Percentiles rank a stretch among this genome's conserved stretches.
Conservation (phyloP, 2,113 vertebrate species). For the Carassius auratus region DNA sequence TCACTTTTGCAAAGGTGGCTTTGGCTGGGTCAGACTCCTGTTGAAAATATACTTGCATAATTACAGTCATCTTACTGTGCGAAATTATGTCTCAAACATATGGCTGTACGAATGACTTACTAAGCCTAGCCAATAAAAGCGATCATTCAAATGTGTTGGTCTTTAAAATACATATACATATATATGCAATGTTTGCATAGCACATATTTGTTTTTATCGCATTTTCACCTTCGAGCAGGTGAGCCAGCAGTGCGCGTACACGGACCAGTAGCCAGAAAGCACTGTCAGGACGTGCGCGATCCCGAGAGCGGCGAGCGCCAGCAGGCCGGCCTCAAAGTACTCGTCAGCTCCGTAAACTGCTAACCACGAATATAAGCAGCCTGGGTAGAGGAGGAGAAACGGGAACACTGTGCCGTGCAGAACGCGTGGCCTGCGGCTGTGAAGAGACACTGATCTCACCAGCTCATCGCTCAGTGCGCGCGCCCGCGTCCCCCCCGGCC, state of each 20-base stretch:
- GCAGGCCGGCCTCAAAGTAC: conserved; percentile 86
- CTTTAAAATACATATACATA: background rate
- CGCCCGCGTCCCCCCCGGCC: background rate
- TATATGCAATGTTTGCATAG: background rate
- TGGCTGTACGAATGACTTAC: background rate
- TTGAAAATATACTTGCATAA: conserved; percentile 52
- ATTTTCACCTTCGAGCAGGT: conserved; percentile 86
- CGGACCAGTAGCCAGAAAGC: conserved; percentile 94
- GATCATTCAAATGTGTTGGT: background rate
- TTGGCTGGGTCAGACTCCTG: conserved; percentile 85
- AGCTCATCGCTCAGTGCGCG: conserved; percentile 80
- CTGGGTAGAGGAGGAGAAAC: conserved; percentile 88
- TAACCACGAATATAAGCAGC: conserved; percentile 86
- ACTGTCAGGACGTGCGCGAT: conserved; percentile 89
- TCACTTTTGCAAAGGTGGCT: conserved; percentile 88
- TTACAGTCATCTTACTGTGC: conserved; percentile 35
- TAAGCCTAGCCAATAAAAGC: background rate
- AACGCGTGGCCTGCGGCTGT: conserved; percentile 82
- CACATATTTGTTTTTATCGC: background rate
- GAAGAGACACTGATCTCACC: conserved; percentile 88
- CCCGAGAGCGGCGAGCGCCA: conserved; percentile 86
- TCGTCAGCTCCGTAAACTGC: conserved; percentile 78
- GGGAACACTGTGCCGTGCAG: conserved; percentile 88
- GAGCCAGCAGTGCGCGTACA: conserved; percentile 92
- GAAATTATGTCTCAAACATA: background rate